Conservation (phyloP, 2,888 invertebrate genomes). For the Pristionchus arcanus region DNA sequence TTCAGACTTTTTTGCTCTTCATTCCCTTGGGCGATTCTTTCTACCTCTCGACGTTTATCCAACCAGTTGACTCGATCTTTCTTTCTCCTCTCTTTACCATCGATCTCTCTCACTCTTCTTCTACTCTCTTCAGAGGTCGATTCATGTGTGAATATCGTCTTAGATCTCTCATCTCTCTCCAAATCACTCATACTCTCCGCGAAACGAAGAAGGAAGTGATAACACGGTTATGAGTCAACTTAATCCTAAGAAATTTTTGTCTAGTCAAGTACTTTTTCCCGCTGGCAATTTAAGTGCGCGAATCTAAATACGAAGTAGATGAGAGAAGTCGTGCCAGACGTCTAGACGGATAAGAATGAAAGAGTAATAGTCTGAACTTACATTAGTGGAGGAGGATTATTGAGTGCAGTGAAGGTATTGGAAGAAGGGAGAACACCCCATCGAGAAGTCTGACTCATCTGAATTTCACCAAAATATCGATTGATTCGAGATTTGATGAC, state of each 20-base stretch:
- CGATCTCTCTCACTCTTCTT: neutral
- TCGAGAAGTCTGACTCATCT: conserved; percentile 50
- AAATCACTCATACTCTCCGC: neutral
- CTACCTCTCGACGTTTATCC: neutral
- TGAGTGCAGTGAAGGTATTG: conserved; percentile 55
- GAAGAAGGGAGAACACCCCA: conserved; percentile 53
- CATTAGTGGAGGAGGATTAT: conserved; percentile 49
- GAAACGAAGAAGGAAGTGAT: conserved; percentile 49
- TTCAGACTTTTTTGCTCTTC: neutral
- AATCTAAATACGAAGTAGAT: neutral
- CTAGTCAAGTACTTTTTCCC: neutral
- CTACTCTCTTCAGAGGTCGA: conserved; percentile 18
- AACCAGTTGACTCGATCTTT: conserved; percentile 15
- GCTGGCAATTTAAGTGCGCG: neutral
- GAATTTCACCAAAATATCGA: neutral
- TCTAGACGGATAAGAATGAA: neutral
- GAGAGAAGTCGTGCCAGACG: neutral
- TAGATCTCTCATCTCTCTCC: conserved; percentile 9
- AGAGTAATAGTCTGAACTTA: neutral
- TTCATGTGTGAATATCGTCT: conserved; percentile 35
- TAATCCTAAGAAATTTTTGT: neutral
- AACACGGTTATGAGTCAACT: neutral
- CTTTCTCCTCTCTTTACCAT: conserved; percentile 3
- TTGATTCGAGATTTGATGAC: neutral
- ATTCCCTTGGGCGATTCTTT: neutral